A percentile compares a stretch with the other conserved stretches of the same genome.
Conservation (phyloP, 1,140 invertebrate species). For the Drosophila eugracilis region DNA sequence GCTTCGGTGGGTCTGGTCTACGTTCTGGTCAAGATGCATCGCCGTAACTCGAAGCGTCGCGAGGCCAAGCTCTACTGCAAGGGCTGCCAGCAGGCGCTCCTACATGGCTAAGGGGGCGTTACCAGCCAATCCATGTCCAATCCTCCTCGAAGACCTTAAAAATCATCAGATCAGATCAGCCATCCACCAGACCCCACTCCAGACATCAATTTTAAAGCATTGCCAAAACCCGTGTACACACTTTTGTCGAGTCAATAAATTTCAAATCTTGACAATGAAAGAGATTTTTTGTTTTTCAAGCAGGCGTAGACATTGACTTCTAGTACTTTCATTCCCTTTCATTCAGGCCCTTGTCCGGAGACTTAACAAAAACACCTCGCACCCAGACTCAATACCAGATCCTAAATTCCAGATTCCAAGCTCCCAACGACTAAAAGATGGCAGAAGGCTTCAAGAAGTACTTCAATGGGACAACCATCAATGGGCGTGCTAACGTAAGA, state of each 20-base stretch:
- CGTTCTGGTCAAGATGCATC: conserved; percentile 53
- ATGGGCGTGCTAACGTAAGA: conserved; percentile 72
- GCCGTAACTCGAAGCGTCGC: conserved; percentile 46
- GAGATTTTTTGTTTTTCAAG: conserved; percentile 2
- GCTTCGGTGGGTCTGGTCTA: conserved; percentile 58
- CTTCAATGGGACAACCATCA: conserved; percentile 66
- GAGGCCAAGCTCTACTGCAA: conserved; percentile 59
- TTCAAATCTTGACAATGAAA: background rate
- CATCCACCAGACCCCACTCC: no score
- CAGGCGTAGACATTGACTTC: conserved; percentile 15
- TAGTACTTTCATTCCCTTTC: background rate
- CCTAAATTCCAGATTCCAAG: background rate
- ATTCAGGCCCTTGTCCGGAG: conserved; percentile 8
- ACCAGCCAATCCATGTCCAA: background rate
- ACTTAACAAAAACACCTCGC: conserved; percentile 2
- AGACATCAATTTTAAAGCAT: background rate
- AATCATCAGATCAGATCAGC: background rate
- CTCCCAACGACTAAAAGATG: conserved; percentile 49
- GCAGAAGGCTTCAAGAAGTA: conserved; percentile 68
- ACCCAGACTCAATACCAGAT: background rate
- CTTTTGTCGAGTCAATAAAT: conserved; percentile 1
- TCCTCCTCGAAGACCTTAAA: background rate
- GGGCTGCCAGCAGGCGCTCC: conserved; percentile 51
- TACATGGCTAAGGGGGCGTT: background rate
- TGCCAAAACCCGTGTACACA: background rate